Base-by-base conservation (phyloP, 2,113 vertebrate genomes). In the Ictidomys tridecemlineatus region DNA sequence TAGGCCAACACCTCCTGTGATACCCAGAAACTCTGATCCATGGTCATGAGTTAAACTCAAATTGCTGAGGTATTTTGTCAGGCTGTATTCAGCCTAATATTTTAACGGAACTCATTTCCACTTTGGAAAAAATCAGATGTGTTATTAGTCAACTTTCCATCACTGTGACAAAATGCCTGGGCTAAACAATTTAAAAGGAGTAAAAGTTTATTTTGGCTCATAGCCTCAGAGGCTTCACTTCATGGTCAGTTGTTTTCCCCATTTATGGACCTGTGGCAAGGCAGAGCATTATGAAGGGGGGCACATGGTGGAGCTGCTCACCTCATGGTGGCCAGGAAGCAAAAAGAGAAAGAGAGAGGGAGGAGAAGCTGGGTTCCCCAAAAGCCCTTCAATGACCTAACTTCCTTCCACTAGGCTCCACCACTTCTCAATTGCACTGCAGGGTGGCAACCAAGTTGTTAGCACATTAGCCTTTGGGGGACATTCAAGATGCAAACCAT, bases 51-150 rank as follows among this genome's bases (percentile, higher is more conserved):
- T 85, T 76, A 74, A 95, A 69, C 73, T 11, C 14, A 92, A 45
- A n/a, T 61, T 73, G 28, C 37, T 84, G 45, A 32, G 42, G 0
- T 24, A 70, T 84, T 93, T 94, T 85, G 51, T 79, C 92, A 80
- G 80, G 30, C 58, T 92, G 26, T 69, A 85, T 17, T 5, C 69
- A 80, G 16, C 22, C 12, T 26, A 39, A 51, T 7, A 34, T 90
- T 96, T 94, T 86, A 89, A 89, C 3, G 73, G 26, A 88, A 92
- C 73, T 90, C 11, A 10, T 89, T 88, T 90, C 45, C 8, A 67
- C 70, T n/a, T 90, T 67, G 65, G 53, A 96, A 92, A 83, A 83
- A 84, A 39, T 39, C 37, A 78, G 45, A 84, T 51, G 8, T 37
- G 6, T 22, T 74, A 20, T 22, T 74, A 20, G 14, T 37, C 6